phyloP scores from a whole-genome alignment of 2,888 invertebrate species.

The Nomada ruficornis region DNA sequence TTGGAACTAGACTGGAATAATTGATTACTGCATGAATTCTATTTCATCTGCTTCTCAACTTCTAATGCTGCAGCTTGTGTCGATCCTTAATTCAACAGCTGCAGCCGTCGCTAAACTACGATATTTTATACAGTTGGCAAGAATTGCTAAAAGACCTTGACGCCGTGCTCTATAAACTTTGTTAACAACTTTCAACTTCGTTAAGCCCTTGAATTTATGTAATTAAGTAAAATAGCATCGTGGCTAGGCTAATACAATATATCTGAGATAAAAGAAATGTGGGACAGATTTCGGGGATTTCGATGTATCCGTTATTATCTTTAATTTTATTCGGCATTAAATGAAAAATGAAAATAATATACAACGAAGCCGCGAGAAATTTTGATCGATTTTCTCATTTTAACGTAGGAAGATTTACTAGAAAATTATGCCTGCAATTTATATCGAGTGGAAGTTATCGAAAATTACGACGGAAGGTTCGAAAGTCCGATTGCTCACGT shows the following conservation, averaged over 20 bases:
- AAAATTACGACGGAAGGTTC: conserved; percentile 21
- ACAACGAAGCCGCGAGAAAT: background rate
- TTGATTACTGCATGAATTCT: conserved; percentile 57
- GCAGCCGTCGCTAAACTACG: conserved; percentile 4
- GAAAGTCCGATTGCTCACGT: conserved; percentile 31
- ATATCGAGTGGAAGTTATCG: background rate
- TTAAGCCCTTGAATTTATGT: background rate
- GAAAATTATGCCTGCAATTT: conserved; percentile 4
- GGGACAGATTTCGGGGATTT: too few relatives aligned
- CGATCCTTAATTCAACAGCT: conserved; percentile 58
- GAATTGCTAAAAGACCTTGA: conserved; percentile 1
- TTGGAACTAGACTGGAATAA: conserved; percentile 53
- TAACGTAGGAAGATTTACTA: background rate
- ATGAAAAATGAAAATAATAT: background rate
- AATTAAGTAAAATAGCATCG: conserved; percentile 16
- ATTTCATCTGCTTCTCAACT: conserved; percentile 52
- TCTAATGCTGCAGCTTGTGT: background rate
- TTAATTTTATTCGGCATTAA: too few relatives aligned
- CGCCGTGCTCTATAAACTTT: background rate
- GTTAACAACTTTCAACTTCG: background rate
- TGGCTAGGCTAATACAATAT: background rate
- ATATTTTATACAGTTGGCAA: conserved; percentile 25
- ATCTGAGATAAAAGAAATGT: too few relatives aligned
- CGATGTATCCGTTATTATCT: too few relatives aligned
- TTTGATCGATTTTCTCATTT: background rate